Evolutionary conservation across 2,113 vertebrate species (phyloP), one percentile per base, ranked within the genome.

Genomic region (Odontophorus gujanensis): DNA sequence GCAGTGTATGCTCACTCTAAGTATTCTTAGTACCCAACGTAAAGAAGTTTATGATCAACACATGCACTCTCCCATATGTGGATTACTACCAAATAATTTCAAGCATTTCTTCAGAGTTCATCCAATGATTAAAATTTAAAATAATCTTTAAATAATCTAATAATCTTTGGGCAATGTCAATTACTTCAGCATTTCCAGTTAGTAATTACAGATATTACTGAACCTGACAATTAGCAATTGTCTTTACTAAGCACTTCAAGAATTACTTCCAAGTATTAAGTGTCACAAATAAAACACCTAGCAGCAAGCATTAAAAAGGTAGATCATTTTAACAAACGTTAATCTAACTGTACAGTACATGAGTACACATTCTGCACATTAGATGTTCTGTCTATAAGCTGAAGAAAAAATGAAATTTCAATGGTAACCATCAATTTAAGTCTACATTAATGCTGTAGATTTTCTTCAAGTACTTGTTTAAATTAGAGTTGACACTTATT

Each of bases 401-500:
- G 62, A 75, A 86, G 89, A 87, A 66, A 91, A 91, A 85, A 72
- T 30, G 68, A 84, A 84, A 90, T 90, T 92, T 90, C 90, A 92
- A 73, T 89, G 81, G 93, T 34, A 88, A 79, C 92, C 85, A 93
- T 93, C 77, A 90, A 86, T 93, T 94, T 90, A 94, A 93, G 69
- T 79, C 90, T 84, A 92, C 48, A 73, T 90, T 96, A 96, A 90
- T 78, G 38, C 77, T 89, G 77, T 73, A 92, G 83, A 93, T 94
- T 94, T 92, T 90, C 83, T 89, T 95, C 77, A 95, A 96, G 92
- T 86, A 89, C 92, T 90, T 96, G 88, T 88, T 96, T 94, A 95
- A 96, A 94, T 94, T 94, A 93, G 81, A 95, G 83, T 84, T 95
- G 95, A 95, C 92, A 92, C 83, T 83, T 93, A 91, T 89, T 96